Evolutionary conservation across 2,888 invertebrate genomes (phyloP).

Genomic region (Apodemia zela): DNA sequence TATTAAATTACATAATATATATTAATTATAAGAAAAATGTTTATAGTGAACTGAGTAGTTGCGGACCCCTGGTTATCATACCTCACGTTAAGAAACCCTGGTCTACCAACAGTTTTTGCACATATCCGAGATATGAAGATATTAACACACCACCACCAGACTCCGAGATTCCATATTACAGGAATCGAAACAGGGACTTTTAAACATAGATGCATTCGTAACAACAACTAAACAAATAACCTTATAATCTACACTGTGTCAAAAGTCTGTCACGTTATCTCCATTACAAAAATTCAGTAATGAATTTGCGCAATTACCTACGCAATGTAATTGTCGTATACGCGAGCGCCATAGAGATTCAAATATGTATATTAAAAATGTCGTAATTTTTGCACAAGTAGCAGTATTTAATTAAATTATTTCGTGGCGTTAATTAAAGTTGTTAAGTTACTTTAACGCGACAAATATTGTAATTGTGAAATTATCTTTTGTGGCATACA

Average conservation of each 20-base stretch:
- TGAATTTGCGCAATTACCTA: not conserved
- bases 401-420: not conserved
- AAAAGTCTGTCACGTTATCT: not conserved
- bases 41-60: no score
- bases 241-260: not conserved
- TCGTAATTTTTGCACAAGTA: slow-evolving; percentile 3
- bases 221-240: not conserved
- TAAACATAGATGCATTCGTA: no score
- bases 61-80: no score
- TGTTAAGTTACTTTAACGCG: not conserved
- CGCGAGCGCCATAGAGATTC: not conserved
- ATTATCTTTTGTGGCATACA: not conserved
- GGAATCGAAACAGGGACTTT: no score
- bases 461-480: not conserved
- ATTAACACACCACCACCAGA: no score
- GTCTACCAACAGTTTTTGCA: no score
- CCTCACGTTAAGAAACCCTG: no score
- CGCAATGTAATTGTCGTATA: not conserved
- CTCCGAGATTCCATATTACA: no score
- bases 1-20: no score
- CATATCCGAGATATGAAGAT: no score
- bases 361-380: not conserved
- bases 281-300: slow-evolving; percentile 2
- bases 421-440: slow-evolving; percentile 2
- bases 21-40: no score